Evolutionary conservation across 2,888 invertebrate species (phyloP).

Genomic region (Digitonthophagus gazella): DNA sequence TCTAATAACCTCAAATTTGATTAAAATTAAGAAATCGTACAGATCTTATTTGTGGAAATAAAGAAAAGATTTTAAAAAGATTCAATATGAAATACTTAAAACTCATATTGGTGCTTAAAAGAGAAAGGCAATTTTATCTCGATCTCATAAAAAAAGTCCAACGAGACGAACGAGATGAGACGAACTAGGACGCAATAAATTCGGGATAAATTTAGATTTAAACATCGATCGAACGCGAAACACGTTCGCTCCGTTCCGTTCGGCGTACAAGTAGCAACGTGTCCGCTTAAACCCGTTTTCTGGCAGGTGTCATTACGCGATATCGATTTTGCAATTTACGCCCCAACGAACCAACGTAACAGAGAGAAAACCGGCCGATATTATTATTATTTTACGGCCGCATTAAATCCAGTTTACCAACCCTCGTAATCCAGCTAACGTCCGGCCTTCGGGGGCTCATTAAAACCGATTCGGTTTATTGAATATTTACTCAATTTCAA

Average conservation of each 20-base stretch:
- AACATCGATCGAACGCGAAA: neutral
- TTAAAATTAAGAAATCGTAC: no score
- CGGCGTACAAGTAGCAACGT: neutral
- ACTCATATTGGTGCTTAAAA: no score
- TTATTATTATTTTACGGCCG: slow-evolving; percentile 13
- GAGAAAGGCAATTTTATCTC: no score
- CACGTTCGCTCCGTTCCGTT: slow-evolving; percentile 2
- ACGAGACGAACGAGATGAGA: no score
- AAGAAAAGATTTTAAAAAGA: no score
- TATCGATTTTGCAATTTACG: slow-evolving; percentile 14
- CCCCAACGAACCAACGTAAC: neutral
- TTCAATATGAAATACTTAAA: no score
- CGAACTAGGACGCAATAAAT: neutral
- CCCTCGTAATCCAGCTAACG: neutral
- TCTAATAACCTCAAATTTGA: no score
- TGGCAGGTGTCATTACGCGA: slow-evolving; percentile 6
- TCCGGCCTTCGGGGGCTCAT: neutral
- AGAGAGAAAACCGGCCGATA: no score
- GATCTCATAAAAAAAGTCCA: no score
- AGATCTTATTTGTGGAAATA: no score
- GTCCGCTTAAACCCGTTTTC: neutral
- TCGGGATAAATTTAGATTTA: slow-evolving; percentile 1
- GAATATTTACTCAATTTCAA: neutral
- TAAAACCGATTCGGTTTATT: neutral
- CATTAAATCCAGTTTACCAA: slow-evolving; percentile 14